Evolutionary conservation across 2,113 vertebrate genomes (phyloP).

Genomic region (Xyliphius kryptos): DNA sequence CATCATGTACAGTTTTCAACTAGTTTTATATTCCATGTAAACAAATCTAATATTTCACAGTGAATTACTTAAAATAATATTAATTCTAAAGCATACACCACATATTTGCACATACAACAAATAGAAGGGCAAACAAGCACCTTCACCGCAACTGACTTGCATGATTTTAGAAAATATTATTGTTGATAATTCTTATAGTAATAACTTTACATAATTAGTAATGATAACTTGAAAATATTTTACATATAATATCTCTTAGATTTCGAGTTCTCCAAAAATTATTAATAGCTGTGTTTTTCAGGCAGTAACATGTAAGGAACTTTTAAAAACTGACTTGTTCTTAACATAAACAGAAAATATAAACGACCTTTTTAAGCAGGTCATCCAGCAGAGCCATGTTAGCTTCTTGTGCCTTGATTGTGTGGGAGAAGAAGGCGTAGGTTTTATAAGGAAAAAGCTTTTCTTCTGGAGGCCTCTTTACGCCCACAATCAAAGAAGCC

Average conservation of each 20-base stretch:
- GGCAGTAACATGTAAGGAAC: too few species aligned
- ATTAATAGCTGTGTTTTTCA: not conserved
- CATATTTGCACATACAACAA: too few species aligned
- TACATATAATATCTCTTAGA: too few species aligned
- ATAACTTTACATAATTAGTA: not conserved
- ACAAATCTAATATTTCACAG: too few species aligned
- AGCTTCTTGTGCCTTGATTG: slow-evolving; percentile 95
- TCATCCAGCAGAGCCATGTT: slow-evolving; percentile 94
- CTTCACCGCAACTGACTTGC: too few species aligned
- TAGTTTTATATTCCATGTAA: too few species aligned
- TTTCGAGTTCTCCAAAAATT: not conserved
- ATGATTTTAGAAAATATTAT: not conserved
- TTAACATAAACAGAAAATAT: not conserved
- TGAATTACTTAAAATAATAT: too few species aligned
- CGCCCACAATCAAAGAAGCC: slow-evolving; percentile 88
- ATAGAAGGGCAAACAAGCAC: too few species aligned
- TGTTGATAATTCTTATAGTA: not conserved
- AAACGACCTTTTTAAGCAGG: slow-evolving; percentile 77
- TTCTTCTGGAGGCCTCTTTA: slow-evolving; percentile 87
- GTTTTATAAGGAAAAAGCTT: slow-evolving; percentile 85
- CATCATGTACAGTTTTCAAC: too few species aligned
- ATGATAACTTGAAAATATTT: too few species aligned
- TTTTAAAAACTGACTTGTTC: too few species aligned
- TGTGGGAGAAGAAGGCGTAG: slow-evolving; percentile 97
- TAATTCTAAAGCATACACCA: too few species aligned